Percentiles rank a stretch among this genome's conserved stretches.
phyloP scores from a whole-genome alignment of 2,113 vertebrate genomes.

The Oryctolagus cuniculus region mOryCun1.1 NC_091434.1:27558501-27559000 shows the following conservation, averaged over 20 bases:
- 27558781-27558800: not conserved
- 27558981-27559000: not conserved
- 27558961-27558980: not conserved
- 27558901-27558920: not conserved
- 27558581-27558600: slow-evolving; percentile 41
- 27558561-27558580: slow-evolving; percentile 15
- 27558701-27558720: not conserved
- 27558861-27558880: not conserved
- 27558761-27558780: slow-evolving; percentile 14
- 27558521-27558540: slow-evolving; percentile 56
- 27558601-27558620: not conserved
- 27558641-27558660: not conserved
- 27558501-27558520: not conserved
- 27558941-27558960: not conserved
- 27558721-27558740: not conserved
- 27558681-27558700: not conserved
- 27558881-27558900: not conserved
- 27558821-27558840: not conserved
- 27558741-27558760: not conserved
- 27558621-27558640: not conserved
- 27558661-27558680: not conserved
- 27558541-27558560: not conserved
- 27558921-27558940: not conserved
- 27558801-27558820: not conserved
- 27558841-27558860: not conserved